These are phyloP conservation scores for Lethrus apterus DNA, from an alignment of 1,140 invertebrate genomes.

Conservation along the genomic window DNA sequence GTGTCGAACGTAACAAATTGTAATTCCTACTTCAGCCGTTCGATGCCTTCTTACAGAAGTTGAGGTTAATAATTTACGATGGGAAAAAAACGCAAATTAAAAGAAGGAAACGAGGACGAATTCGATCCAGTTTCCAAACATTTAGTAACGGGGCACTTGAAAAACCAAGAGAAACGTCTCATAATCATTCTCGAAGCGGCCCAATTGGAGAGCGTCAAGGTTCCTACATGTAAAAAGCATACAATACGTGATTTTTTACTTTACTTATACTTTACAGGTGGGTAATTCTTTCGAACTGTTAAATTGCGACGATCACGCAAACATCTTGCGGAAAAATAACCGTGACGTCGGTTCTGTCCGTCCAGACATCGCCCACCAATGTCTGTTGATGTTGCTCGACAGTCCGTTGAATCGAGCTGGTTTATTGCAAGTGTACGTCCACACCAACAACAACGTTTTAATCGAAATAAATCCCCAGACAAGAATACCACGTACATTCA, in stretches of 20 bases:
- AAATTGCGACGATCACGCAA: slow-evolving; percentile 88
- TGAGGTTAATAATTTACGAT: too few species aligned
- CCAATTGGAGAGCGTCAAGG: slow-evolving; percentile 92
- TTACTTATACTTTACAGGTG: slow-evolving; percentile 55
- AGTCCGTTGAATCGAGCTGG: slow-evolving; percentile 91
- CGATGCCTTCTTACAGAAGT: too few species aligned
- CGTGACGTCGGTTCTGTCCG: slow-evolving; percentile 75
- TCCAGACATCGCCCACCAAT: slow-evolving; percentile 94
- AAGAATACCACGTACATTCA: slow-evolving; percentile 95
- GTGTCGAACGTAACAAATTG: too few species aligned
- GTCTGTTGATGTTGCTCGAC: slow-evolving; percentile 92
- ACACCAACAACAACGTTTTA: slow-evolving; percentile 91
- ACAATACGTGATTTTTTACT: too few species aligned
- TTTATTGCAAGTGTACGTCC: slow-evolving; percentile 86
- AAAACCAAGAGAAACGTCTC: slow-evolving; percentile 80
- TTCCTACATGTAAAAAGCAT: slow-evolving; percentile 42
- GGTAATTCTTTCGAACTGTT: slow-evolving; percentile 84
- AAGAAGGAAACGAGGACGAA: slow-evolving; percentile 49
- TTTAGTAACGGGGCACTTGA: slow-evolving; percentile 58
- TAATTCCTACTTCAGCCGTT: too few species aligned
- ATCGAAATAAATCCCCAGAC: slow-evolving; percentile 99
- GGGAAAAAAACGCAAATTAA: slow-evolving; percentile 56
- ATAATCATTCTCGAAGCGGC: slow-evolving; percentile 92
- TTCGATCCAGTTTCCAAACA: slow-evolving; percentile 61
- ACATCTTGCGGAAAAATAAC: slow-evolving; percentile 78